A percentile compares a stretch with the other conserved stretches of the same genome.
These are phyloP conservation scores for Rhinella marina DNA, from an alignment of 2,797 vertebrate genomes.

Conservation along the genomic window DNA sequence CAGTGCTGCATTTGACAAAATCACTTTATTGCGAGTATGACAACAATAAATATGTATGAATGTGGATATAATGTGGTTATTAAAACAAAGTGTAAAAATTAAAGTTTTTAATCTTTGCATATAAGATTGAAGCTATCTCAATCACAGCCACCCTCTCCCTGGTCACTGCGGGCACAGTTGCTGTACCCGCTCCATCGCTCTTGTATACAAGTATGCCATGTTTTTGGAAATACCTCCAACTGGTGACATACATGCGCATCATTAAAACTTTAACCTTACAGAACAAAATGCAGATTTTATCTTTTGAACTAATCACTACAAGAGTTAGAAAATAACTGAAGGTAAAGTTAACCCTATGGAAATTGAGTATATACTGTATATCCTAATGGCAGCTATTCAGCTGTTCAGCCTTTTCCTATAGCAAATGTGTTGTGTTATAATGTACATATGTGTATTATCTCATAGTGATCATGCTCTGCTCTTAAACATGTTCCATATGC, in stretches of 20 bases:
- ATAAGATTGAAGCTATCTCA: neutral
- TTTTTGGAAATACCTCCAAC: neutral
- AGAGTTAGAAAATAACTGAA: neutral
- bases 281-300: neutral
- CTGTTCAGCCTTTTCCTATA: neutral
- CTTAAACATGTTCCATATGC: neutral
- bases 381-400: neutral
- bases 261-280: neutral
- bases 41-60: no score
- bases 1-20: no score
- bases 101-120: no score
- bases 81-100: neutral
- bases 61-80: neutral
- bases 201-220: neutral
- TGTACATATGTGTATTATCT: constrained; percentile 1
- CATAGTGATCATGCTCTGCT: neutral
- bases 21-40: no score
- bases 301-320: neutral
- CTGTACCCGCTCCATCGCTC: neutral
- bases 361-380: neutral
- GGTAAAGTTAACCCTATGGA: neutral
- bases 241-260: no score
- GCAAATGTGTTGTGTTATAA: neutral
- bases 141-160: neutral
- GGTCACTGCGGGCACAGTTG: neutral